Base-by-base conservation (phyloP, 2,113 vertebrate species). In the Delphinapterus leucas region DNA sequence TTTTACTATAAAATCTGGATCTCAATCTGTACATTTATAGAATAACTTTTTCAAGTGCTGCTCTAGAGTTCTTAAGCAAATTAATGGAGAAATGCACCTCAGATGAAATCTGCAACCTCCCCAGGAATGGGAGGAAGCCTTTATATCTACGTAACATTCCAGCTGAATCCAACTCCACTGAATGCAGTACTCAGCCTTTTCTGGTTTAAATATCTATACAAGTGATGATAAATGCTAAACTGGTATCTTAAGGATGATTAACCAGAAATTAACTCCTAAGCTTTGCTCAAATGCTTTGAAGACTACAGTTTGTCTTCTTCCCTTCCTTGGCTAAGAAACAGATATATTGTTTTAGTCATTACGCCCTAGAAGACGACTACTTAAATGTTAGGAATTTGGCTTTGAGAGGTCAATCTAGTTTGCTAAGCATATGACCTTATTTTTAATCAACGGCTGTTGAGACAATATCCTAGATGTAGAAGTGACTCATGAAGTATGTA, bases 161-260 rank as follows among this genome's bases (percentile, higher is more conserved):
- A 92, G 63, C 79, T 92, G 77, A 96, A 95, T 55, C 36, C 93
- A 63, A 61, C 94, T 47, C 77, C 38, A 36, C 84, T 58, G 85
- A 97, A 94, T 20, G 82, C 85, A 94, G 61, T 85, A 84, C 9
- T 85, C 36, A 71, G 23, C 84, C 87, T 97, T 96, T 93, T 58
- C 96, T 96, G 86, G 58, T 85, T 96, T 98, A 95, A 95, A 97
- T 96, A 97, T 95, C 97, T 97, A 97, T 13, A 38, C 25, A 70
- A 49, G 41, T 31, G 28, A 65, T 26, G 12, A 97, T 4, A 84
- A 92, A 31, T 96, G 85, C 80, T 96, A 93, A 96, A 84, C 63
- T 44, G 36, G 38, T 79, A 94, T 63, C 92, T 92, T 15, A 81
- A 87, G 12, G 61, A 44, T 95, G 41, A 97, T 91, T 97, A 98